Base-by-base conservation (phyloP, 2,797 vertebrate genomes). In the Chelmon rostratus region DNA sequence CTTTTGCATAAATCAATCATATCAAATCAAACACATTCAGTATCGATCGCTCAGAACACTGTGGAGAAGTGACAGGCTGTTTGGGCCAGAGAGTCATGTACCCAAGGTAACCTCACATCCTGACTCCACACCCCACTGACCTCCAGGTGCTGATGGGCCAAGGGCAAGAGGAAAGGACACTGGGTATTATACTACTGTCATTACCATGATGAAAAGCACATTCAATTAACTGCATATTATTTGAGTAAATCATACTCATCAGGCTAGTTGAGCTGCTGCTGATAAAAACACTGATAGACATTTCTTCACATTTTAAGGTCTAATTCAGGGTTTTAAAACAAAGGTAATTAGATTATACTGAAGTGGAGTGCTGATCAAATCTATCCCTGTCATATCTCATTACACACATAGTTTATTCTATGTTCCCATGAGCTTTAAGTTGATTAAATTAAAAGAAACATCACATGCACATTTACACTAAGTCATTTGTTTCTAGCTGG, bases 11-110 rank as follows among this genome's bases (percentile, higher is more conserved):
- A 83, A 85, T 91, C 79, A 85, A 77, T 68, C 67, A 86, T 10
- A 50, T 73, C 54, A 65, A 76, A 84, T 78, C 68, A 88, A 80
- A 83, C 62, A 82, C 83, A 85, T 82, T 85, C 74, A 69, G 57
- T 68, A 78, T 73, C 0, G 91, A 95, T 73, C 16, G 74, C 73
- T 81, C 65, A 57, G 54, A 65, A 57, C 37, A 58, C 63, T 33
- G 77, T 81, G 81, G 76, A 78, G 82, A 91, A 72, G 82, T 85
- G 68, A 95, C 92, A 95, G 95, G 94, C 95, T 96, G 96, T 96
- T 97, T 96, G 96, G 96, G 96, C 96, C 95, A 96, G 96, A 97
- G 96, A 97, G 96, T 98, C 98, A 98, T 98, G 98, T 96, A 99
- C 96, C 95, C 98, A 99, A 98, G 97, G 98, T 95, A 98, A 98